Percentiles rank a stretch among this genome's conserved stretches.
Conservation (phyloP, 2,888 invertebrate species). For the Drosophila antonietae region DNA sequence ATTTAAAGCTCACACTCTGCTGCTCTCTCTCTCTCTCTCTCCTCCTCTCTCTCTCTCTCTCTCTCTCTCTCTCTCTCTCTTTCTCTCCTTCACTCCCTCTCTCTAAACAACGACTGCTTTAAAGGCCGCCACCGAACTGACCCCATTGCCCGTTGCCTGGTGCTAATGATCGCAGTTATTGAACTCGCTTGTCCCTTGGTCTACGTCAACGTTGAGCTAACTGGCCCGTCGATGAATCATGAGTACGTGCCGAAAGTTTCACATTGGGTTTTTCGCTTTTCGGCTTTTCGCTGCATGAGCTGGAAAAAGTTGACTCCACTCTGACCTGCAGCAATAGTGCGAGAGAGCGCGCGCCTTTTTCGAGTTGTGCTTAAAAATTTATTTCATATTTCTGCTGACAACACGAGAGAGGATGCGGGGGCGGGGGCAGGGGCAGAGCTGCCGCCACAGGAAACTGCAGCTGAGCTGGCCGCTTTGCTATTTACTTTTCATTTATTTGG, state of each 20-base stretch:
- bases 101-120: background rate
- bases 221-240: slow-evolving; percentile 57
- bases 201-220: slow-evolving; percentile 23
- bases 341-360: slow-evolving; percentile 17
- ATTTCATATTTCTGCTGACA: slow-evolving; percentile 69
- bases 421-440: too few species aligned
- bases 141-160: background rate
- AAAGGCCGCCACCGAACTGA: slow-evolving; percentile 21
- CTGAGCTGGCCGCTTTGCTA: slow-evolving; percentile 50
- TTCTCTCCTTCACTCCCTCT: background rate
- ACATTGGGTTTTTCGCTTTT: slow-evolving; percentile 27
- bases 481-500: slow-evolving; percentile 75
- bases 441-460: slow-evolving; percentile 15
- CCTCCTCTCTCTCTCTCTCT: background rate
- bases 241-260: slow-evolving; percentile 65
- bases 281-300: slow-evolving; percentile 32
- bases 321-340: slow-evolving; percentile 51
- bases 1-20: background rate
- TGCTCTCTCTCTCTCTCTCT: background rate
- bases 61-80: background rate
- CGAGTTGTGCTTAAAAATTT: slow-evolving; percentile 49
- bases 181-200: slow-evolving; percentile 30
- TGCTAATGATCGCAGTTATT: slow-evolving; percentile 61
- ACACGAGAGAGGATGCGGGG: background rate
- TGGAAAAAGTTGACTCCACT: slow-evolving; percentile 41